Evolutionary conservation across 2,797 vertebrate species (phyloP).

Genomic region (Bucorvus abyssinicus): DNA sequence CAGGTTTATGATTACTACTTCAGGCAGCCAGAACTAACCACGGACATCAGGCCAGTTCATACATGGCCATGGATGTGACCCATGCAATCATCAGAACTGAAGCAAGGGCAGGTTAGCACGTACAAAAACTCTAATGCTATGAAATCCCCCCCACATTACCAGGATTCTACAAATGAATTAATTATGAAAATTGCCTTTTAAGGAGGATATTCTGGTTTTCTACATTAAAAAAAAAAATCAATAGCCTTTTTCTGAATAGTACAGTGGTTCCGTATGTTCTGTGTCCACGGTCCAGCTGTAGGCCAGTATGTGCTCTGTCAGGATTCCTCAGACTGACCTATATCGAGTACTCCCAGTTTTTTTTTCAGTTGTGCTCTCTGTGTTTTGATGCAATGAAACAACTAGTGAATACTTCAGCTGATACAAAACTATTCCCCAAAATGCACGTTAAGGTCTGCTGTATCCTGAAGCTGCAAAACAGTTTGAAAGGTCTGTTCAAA

Average conservation of each 20-base stretch:
- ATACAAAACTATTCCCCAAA: background rate
- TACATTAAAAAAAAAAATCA: background rate
- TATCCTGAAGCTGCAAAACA: background rate
- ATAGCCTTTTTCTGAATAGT: background rate
- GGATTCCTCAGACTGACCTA: background rate
- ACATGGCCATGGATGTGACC: background rate
- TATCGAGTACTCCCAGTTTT: background rate
- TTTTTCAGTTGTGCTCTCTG: background rate
- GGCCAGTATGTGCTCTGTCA: background rate
- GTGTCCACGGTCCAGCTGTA: background rate
- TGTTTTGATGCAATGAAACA: background rate
- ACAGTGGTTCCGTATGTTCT: background rate
- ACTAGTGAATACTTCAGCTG: background rate
- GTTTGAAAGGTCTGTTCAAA: background rate
- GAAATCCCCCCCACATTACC: fast-evolving
- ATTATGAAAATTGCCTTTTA: background rate
- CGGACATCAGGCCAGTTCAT: background rate
- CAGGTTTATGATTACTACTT: background rate
- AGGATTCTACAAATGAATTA: background rate
- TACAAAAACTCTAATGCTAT: fast-evolving
- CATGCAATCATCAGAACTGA: background rate
- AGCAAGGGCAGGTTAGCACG: background rate
- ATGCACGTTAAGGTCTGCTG: background rate
- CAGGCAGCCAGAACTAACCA: background rate
- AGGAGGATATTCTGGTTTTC: background rate